These are phyloP conservation scores for Ditylenchus dipsaci DNA, from an alignment of 1,140 invertebrate genomes.

Conservation along the genomic window DNA sequence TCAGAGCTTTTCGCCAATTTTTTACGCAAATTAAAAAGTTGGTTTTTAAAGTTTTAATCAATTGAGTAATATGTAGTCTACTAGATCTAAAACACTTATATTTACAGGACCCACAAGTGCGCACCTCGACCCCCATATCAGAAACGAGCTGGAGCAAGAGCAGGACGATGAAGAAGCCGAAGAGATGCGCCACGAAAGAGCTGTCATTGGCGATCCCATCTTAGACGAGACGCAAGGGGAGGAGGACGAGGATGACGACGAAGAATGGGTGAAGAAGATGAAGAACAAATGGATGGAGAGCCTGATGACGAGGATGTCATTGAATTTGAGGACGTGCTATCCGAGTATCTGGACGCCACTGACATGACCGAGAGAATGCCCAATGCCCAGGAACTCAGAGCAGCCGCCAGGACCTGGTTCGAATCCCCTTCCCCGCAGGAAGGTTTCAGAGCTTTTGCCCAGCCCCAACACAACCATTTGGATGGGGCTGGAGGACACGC, in stretches of 20 bases:
- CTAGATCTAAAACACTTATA: neutral
- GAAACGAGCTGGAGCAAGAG: conserved; percentile 8
- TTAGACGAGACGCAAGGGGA: conserved; percentile 1
- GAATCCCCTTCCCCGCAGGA: conserved; percentile 5
- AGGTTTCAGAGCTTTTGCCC: conserved; percentile 11
- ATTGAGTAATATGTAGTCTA: too few relatives aligned
- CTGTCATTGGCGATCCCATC: neutral
- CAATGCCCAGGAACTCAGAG: conserved; percentile 20
- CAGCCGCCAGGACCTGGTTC: conserved; percentile 5
- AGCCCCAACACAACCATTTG: neutral
- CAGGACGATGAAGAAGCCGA: neutral
- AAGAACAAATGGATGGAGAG: conserved; percentile 25
- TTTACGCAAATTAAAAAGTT: too few relatives aligned
- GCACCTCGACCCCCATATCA: conserved; percentile 10
- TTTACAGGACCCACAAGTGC: neutral
- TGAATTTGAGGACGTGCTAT: conserved; percentile 33
- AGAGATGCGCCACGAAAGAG: neutral
- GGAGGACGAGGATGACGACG: conserved; percentile 33
- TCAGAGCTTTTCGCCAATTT: too few relatives aligned
- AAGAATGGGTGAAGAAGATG: conserved; percentile 11
- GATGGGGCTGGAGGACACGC: neutral
- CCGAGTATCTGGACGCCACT: conserved; percentile 28
- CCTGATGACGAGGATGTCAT: conserved; percentile 30
- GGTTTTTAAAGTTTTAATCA: too few relatives aligned
- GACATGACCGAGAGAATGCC: conserved; percentile 13